Base-by-base conservation (phyloP, 2,888 invertebrate genomes). In the Diplazon laetatorius region DNA sequence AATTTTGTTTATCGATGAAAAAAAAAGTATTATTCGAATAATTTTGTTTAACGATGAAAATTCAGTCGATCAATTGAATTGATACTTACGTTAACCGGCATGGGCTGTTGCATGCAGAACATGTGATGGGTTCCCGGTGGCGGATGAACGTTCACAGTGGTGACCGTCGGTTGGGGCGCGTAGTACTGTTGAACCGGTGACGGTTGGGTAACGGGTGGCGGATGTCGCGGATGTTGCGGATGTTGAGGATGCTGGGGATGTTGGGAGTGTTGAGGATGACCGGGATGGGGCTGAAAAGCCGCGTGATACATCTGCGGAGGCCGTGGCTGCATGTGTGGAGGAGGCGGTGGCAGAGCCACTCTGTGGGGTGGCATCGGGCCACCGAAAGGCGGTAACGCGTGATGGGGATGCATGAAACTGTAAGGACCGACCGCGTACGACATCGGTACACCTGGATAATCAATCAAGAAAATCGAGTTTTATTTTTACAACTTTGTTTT, bases 371-470 rank as follows among this genome's bases (percentile, higher is more conserved):
- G 92, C 90, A 93, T 89, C 84, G 93, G 92, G 79, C 92, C 92
- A 84, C 92, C 92, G 81, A 92, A 93, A 52, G 91, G 89, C 57
- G 92, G 91, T 70, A 92, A 91, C 39, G 89, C 87, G 82, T 92
- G 92, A 82, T 93, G 93, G 5, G 94, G 93, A 84, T 95, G 95
- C 9, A 95, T 93, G 88, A 95, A 96, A 83, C 94, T 94, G 89
- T 96, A 96, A 20, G 95, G 95, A 63, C 92, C 91, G 16, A 93
- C 92, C 0, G 93, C 92, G 82, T 94, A 95, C 42, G 94, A 94
- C 83, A 92, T 91, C 1, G 93, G 92, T 80, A 94, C 88, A 71
- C 90, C 90, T 90, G 80, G 4, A 80, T 55, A 59, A 70, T 1
- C 48, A 70, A 37, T 1, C 48, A 70, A 37, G 30, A 30, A 30